Percentiles rank a stretch among this genome's conserved stretches.
phyloP scores from a whole-genome alignment of 2,797 vertebrate species.

The Adelosebastes latens region DNA sequence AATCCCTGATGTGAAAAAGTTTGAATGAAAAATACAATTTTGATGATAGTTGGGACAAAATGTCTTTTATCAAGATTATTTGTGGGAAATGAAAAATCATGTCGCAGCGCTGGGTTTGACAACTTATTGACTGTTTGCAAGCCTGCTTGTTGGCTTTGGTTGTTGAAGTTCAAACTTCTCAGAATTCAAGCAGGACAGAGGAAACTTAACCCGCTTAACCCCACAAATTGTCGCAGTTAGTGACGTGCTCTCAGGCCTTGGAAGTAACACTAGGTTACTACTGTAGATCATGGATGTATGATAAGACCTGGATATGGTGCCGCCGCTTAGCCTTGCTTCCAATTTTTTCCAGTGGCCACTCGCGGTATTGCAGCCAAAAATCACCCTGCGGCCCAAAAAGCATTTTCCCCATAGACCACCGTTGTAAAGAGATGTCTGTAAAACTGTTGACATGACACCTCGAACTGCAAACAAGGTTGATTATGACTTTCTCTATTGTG shows the following conservation, averaged over 20 bases:
- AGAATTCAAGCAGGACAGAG: background rate
- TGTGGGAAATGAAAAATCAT: background rate
- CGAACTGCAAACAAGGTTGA: too few relatives aligned
- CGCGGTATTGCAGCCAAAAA: fast-evolving
- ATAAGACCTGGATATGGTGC: too few relatives aligned
- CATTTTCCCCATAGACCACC: too few relatives aligned
- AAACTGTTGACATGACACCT: too few relatives aligned
- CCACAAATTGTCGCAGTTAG: background rate
- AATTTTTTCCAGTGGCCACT: too few relatives aligned
- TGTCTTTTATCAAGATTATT: background rate
- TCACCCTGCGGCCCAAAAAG: too few relatives aligned
- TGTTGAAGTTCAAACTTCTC: background rate
- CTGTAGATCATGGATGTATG: too few relatives aligned
- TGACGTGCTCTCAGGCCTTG: background rate
- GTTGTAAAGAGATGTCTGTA: too few relatives aligned
- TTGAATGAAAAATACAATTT: slow-evolving; percentile 26
- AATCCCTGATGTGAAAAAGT: slow-evolving; percentile 18
- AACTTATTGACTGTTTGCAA: background rate
- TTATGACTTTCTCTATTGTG: too few relatives aligned
- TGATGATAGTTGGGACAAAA: slow-evolving; percentile 1
- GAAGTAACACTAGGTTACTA: too few relatives aligned
- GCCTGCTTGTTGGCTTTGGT: background rate
- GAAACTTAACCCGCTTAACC: background rate
- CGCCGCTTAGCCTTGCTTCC: too few relatives aligned
- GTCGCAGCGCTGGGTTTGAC: background rate